Evolutionary conservation across 2,888 invertebrate species (phyloP), one percentile per base, ranked within the genome.

Genomic region (Mycalesis mineus): DNA sequence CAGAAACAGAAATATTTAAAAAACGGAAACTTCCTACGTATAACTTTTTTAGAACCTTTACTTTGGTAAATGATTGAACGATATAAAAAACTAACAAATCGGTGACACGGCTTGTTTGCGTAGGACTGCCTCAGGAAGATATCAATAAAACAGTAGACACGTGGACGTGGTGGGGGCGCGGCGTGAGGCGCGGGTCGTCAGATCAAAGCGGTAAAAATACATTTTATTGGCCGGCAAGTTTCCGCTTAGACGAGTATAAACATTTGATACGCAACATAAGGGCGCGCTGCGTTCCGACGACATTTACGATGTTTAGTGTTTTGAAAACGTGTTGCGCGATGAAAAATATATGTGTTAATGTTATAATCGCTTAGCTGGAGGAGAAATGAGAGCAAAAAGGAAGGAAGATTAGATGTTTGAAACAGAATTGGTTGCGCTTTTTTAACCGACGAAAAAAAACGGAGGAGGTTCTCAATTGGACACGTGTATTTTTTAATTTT

Each of bases 191-290:
- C n/a, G n/a, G n/a, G n/a, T n/a, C n/a, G n/a, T n/a, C n/a, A n/a
- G 63, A 66, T 68, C 64, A 70, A 69, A 66, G 64, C 59, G 62
- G 66, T 83, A 76, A 78, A 83, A 82, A 82, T 82, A 83, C 68
- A 67, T 70, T 79, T 78, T 77, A 84, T 73, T 67, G 72, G 71
- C 64, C 54, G 65, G 71, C 74, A 74, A 74, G 77, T 78, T 78
- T 77, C 73, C 76, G 50, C 63, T 62, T 37, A 50, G 51, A 53
- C 39, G 37, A 36, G 40, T 39, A 45, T 50, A 41, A 41, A 42
- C 48, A 48, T 17, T 31, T 37, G 52, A 31, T 31, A 36, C 57
- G 53, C 36, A 17, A 45, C 45, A 44, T 17, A 37, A 33, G 15
- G 58, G 44, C 22, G 22, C 29, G 29, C 22, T 28, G 42, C 42